Percentiles rank a stretch among this genome's conserved stretches.
phyloP scores from a whole-genome alignment of 2,797 vertebrate genomes.

The Rhinogobio ventralis region DNA sequence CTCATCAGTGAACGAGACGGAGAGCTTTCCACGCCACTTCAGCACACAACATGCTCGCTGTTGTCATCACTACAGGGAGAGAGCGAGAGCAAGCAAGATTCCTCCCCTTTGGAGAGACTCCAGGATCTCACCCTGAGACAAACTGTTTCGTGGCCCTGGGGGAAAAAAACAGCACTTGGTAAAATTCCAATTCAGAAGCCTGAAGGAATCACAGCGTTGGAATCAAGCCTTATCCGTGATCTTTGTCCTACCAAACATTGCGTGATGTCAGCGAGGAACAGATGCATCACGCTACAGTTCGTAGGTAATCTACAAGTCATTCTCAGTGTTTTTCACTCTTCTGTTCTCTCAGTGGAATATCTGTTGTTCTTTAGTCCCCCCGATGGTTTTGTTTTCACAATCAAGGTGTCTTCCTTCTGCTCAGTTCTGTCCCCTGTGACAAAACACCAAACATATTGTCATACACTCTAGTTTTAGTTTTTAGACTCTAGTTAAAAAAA shows the following conservation, averaged over 20 bases:
- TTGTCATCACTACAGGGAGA: constrained; percentile 43
- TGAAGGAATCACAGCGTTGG: background rate
- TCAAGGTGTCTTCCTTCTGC: constrained; percentile 27
- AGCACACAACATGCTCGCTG: constrained; percentile 31
- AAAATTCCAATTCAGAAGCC: constrained; percentile 22
- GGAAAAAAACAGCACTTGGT: background rate
- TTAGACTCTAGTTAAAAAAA: background rate
- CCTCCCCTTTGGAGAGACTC: constrained; percentile 39
- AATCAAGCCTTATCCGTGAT: constrained; percentile 32
- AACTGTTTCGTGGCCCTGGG: constrained; percentile 27
- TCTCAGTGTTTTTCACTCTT: constrained; percentile 8
- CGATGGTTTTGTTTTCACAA: background rate
- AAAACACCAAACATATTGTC: constrained; percentile 13
- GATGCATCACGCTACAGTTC: constrained; percentile 11
- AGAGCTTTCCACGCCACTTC: constrained; percentile 37
- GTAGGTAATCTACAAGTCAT: constrained; percentile 40
- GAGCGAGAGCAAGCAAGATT: constrained; percentile 19
- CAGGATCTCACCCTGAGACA: constrained; percentile 37
- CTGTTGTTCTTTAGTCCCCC: background rate
- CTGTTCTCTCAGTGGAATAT: constrained; percentile 18
- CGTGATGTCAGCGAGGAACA: constrained; percentile 6
- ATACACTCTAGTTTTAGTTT: background rate
- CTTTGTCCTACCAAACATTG: constrained; percentile 29
- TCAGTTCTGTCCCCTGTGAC: constrained; percentile 30
- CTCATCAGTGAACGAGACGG: background rate